Evolutionary conservation across 2,888 invertebrate genomes (phyloP).

Genomic region (Chalcosyrphus nemorum): DNA sequence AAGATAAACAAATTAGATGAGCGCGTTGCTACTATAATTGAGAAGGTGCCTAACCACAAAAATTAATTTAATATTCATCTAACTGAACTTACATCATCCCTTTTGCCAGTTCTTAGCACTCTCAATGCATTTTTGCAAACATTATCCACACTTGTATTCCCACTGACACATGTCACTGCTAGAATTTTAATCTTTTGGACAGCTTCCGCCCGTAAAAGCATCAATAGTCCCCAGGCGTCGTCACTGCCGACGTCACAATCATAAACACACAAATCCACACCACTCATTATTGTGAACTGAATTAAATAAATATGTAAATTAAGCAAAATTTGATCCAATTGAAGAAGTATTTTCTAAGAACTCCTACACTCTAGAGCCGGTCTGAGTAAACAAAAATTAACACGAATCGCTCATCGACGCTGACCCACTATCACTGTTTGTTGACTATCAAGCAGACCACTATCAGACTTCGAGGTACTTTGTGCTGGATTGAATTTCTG

Average conservation of each 20-base stretch:
- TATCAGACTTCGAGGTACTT: background rate
- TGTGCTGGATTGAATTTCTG: background rate
- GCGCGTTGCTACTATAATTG: background rate
- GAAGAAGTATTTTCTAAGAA: background rate
- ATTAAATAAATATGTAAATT: background rate
- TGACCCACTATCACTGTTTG: constrained; percentile 39
- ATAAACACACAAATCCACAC: constrained; percentile 49
- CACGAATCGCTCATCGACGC: background rate
- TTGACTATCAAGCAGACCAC: background rate
- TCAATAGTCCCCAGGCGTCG: constrained; percentile 85
- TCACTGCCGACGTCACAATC: constrained; percentile 85
- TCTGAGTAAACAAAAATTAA: background rate
- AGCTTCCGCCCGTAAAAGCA: constrained; percentile 84
- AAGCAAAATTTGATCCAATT: background rate
- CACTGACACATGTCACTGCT: constrained; percentile 87
- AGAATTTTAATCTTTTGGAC: constrained; percentile 81
- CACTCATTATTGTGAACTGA: background rate
- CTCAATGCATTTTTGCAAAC: constrained; percentile 87
- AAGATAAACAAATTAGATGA: background rate
- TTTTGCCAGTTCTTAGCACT: constrained; percentile 84
- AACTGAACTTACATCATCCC: constrained; percentile 84
- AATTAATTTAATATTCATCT: background rate
- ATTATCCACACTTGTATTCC: constrained; percentile 88
- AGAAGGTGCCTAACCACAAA: background rate
- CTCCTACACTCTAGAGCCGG: background rate